phyloP scores from a whole-genome alignment of 2,113 vertebrate species.

The Neolamprologus ventralis region DNA sequence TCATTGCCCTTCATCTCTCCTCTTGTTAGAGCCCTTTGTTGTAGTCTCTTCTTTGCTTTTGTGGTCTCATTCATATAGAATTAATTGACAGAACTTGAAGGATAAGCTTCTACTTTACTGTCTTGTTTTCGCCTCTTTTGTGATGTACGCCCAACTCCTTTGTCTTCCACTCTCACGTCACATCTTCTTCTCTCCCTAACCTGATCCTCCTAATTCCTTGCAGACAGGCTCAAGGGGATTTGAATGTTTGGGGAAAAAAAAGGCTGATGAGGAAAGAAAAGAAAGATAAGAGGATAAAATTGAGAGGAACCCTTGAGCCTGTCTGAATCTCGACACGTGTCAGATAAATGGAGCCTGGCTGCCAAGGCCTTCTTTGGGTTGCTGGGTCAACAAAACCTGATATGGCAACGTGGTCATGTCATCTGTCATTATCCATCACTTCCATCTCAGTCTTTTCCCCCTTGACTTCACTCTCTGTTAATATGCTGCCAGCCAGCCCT shows the following conservation, averaged over 20 bases:
- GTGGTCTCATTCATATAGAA: neutral
- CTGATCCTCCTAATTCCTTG: neutral
- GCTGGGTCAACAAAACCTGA: neutral
- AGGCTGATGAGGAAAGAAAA: neutral
- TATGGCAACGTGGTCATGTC: neutral
- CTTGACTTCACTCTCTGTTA: neutral
- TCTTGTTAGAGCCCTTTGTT: neutral
- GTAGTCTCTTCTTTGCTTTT: neutral
- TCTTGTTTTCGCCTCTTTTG: neutral
- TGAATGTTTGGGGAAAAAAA: neutral
- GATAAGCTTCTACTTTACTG: neutral
- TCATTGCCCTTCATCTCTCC: neutral
- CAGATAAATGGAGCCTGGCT: slow-evolving; percentile 1
- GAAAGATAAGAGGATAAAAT: neutral
- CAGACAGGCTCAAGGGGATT: neutral
- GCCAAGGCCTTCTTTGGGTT: neutral
- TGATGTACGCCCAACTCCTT: neutral
- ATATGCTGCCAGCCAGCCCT: neutral
- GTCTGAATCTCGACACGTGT: neutral
- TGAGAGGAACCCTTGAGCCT: neutral
- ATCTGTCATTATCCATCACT: neutral
- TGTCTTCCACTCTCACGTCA: neutral
- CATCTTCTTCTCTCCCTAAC: neutral
- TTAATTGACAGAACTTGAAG: neutral
- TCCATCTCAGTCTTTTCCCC: neutral